Percentiles rank a stretch among this genome's conserved stretches.
Evolutionary conservation across 2,797 vertebrate species (phyloP).

Genomic region (Uromys caudimaculatus): DNA sequence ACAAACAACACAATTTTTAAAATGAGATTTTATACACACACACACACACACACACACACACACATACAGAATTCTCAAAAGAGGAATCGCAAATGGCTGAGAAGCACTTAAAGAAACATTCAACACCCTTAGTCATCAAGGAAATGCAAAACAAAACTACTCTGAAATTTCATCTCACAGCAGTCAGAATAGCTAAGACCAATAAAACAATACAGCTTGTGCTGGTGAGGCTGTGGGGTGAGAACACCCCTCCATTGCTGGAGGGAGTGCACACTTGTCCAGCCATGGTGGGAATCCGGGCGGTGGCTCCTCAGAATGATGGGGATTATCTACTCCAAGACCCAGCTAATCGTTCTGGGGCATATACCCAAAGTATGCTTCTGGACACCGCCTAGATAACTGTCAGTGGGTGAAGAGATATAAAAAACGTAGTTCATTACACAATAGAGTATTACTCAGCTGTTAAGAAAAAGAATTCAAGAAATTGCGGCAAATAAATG

Average conservation of each 20-base stretch:
- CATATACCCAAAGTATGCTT: neutral
- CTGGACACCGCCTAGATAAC: neutral
- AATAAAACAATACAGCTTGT: neutral
- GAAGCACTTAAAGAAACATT: neutral
- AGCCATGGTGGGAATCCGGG: neutral
- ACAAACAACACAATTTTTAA: neutral
- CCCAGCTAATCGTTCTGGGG: neutral
- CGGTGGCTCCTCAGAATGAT: neutral
- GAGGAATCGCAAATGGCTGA: neutral
- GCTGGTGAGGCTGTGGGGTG: neutral
- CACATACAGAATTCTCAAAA: neutral
- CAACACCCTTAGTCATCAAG: neutral
- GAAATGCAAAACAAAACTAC: neutral
- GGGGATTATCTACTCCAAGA: neutral
- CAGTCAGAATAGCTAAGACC: neutral
- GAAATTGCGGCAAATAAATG: neutral
- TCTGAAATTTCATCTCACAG: neutral
- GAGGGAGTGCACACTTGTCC: neutral
- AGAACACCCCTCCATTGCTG: neutral
- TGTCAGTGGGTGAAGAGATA: neutral
- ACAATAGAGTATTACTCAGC: neutral
- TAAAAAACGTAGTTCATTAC: neutral
- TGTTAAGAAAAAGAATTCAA: neutral
- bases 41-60: too few species aligned
- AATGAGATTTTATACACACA: neutral